Evolutionary conservation across 1,140 invertebrate genomes (phyloP), one percentile per base, ranked within the genome.

Genomic region (Pseudomyrmex dendroicus): DNA sequence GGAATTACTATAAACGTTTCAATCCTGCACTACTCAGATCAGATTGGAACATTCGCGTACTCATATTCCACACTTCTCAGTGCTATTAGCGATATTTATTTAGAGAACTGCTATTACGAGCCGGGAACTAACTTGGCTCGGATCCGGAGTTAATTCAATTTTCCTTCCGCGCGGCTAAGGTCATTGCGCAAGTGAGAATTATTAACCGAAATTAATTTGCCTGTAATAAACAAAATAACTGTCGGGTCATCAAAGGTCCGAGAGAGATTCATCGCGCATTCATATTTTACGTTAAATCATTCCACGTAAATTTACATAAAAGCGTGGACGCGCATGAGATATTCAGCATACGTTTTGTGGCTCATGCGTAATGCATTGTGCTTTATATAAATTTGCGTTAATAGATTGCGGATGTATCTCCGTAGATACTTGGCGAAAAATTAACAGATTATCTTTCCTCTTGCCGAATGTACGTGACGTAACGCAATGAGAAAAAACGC

Each of bases 201-300:
- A 78, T 67, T 67, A 56, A 77, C 5, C 25, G 15, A 77, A 67
- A 77, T 78, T 68, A 78, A 68, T 20, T 46, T 1, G 9, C 57
- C 9, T 22, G 2, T 22, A 64, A 57, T 7, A 15, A 68, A 66
- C 46, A 63, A 64, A 76, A 44, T 46, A 77, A 5, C 63, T 13
- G n/a, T n/a, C 13, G 1, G 12, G 2, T 3, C 35, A n/a, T 22
- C 17, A 46, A 17, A 76, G 10, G 20, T 50, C 20, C 9, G 50
- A 12, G 50, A 52, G 50, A 13, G 12, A 52, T 52, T 52, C 66
- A 15, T 17, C 8, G 15, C 8, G 15, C 50, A 3, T 3, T 46
- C 56, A n/a, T 67, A 52, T n/a, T 57, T 17, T 25, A 68, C 15
- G 20, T 77, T 22, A 15, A 48, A 57, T 10, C 50, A 2, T 25